Evolutionary conservation across 1,140 invertebrate species (phyloP).

Genomic region (Pseudomyrmex gracilis): DNA sequence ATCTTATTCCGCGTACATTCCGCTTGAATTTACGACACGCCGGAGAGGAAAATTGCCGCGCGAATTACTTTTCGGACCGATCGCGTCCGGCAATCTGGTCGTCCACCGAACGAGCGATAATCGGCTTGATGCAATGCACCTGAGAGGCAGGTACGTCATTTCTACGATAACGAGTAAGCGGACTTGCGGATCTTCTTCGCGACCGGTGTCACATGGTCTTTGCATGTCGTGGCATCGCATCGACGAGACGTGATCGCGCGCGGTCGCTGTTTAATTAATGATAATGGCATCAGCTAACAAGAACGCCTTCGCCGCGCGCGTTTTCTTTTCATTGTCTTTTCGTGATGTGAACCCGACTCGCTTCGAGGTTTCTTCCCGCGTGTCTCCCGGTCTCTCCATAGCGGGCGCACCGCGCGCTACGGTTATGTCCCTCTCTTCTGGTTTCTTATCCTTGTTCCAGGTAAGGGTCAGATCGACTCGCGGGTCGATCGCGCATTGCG

Average conservation of each 20-base stretch:
- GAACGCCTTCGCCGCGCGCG: constrained; percentile 68
- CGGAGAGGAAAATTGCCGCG: constrained; percentile 31
- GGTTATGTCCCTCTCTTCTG: constrained; percentile 9
- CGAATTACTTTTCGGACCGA: constrained; percentile 18
- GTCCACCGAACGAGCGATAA: not conserved
- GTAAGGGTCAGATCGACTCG: constrained; percentile 37
- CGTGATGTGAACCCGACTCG: constrained; percentile 68
- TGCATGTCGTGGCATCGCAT: constrained; percentile 75
- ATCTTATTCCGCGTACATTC: constrained; percentile 40
- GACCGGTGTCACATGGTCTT: constrained; percentile 76
- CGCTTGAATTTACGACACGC: constrained; percentile 38
- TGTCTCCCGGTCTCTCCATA: constrained; percentile 1
- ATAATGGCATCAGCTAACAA: constrained; percentile 80
- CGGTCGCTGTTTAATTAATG: constrained; percentile 82
- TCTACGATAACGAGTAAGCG: constrained; percentile 78
- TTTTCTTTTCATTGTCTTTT: constrained; percentile 78
- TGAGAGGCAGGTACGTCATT: constrained; percentile 72
- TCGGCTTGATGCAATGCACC: not conserved
- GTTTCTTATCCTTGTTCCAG: constrained; percentile 8
- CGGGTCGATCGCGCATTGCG: constrained; percentile 44
- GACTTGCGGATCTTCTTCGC: constrained; percentile 77
- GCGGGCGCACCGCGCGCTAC: constrained; percentile 18
- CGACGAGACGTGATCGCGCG: constrained; percentile 72
- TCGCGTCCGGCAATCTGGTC: not conserved
- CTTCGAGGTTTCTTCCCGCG: not conserved